Base-by-base conservation (phyloP, 2,113 vertebrate genomes). In the Brachyistius frenatus region DNA sequence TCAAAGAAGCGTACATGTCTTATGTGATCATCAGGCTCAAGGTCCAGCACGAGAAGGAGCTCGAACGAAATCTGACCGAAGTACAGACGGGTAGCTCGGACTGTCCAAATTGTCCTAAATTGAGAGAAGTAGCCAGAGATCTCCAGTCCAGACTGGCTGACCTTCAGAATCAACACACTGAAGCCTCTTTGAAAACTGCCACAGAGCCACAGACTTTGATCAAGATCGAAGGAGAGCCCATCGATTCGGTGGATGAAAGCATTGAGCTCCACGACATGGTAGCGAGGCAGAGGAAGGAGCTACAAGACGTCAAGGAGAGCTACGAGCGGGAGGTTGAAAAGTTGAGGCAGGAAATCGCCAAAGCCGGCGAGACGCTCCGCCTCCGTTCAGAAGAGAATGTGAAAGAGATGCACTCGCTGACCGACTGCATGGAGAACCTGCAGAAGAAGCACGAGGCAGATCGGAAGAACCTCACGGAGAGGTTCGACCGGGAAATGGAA, bases 381-480 rank as follows among this genome's bases (percentile, higher is more conserved):
- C 68, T 93, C 47, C 54, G 44, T 13, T 91, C 93, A 5, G 93
- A 94, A 60, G 94, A 95, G 72, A 94, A 93, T 2, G 82, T 92
- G 5, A 93, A 92, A 67, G 93, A 95, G 82, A 94, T 94, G 0
- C 87, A 94, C 77, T 93, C 88, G 0, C 47, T 95, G 80, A 94
- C 89, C 0, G 35, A 80, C 71, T 94, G 90, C 84, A 93, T 95
- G 93, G 95, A 95, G 79, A 92, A 92, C 72, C 86, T 95, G 50
- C 87, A 93, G 87, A 91, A 84, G 73, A 88, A 93, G 79, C 93
- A 96, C 0, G 88, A 94, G 46, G 16, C 30, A 3, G 95, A 95
- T 54, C 88, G 74, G 32, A 62, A 49, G 2, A 35, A 53, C 52
- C 88, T 95, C 30, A 37, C 83, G 0, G 86, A 91, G 63, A 77